Conservation (phyloP, 1,140 invertebrate genomes). For the Trichomalopsis sarcophagae region DNA sequence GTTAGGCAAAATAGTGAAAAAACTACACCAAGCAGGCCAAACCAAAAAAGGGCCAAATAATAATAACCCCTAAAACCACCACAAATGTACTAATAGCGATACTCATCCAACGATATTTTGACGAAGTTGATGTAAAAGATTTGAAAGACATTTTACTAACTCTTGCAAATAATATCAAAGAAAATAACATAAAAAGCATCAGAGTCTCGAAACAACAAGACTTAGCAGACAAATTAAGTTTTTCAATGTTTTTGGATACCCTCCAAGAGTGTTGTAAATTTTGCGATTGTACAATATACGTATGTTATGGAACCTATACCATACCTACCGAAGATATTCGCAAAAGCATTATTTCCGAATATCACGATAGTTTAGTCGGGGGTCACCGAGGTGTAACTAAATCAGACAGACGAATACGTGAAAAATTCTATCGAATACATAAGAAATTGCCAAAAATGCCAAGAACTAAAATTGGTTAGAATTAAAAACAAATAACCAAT, state of each 20-base stretch:
- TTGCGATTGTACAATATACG: not conserved
- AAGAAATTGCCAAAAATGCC: not conserved
- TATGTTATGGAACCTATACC: not conserved
- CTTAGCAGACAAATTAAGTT: no score
- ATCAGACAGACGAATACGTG: not conserved
- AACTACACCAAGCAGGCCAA: no score
- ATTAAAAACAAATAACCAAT: conserved; percentile 26
- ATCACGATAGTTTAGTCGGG: not conserved
- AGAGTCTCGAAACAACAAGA: no score
- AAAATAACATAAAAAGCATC: no score
- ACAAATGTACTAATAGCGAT: no score
- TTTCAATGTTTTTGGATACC: no score
- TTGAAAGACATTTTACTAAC: not conserved
- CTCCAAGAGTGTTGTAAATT: not conserved
- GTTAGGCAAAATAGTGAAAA: no score
- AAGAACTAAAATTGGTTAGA: conserved; percentile 6
- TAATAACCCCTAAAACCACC: no score
- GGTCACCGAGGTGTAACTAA: conserved; percentile 1
- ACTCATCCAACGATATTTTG: not conserved
- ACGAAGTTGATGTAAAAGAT: not conserved
- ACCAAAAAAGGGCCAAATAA: no score
- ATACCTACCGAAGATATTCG: not conserved
- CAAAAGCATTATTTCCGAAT: not conserved
- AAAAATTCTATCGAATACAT: conserved; percentile 3
- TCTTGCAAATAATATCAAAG: no score